Base-by-base conservation (phyloP, 2,113 vertebrate genomes). In the Galemys pyrenaicus region DNA sequence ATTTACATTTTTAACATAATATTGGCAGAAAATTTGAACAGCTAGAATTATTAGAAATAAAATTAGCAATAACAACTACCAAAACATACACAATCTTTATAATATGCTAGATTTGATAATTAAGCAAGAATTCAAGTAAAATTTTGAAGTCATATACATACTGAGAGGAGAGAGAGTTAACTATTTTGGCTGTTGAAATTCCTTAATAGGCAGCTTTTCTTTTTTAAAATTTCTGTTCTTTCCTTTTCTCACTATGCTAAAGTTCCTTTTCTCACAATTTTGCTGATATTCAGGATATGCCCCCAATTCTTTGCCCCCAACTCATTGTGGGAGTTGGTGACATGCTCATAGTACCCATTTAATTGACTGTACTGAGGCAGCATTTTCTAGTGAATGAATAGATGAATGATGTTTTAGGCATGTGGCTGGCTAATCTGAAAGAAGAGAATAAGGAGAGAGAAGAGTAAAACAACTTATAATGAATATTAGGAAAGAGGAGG, bases 121-220 rank as follows among this genome's bases (percentile, higher is more conserved):
- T 77, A 70, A 46, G 28, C 35, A 91, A 90, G 78, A 75, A 35
- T 30, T 86, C 5, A 56, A 35, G 39, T 70, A 20, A 26, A 81
- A 62, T 39, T 89, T 89, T 74, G 22, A 68, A 91, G 32, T 68
- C 20, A 84, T 62, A 73, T 56, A 54, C 1, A 67, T 80, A 75
- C 17, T 56, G 15, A 88, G 22, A 73, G 15, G 13, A 74, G n/a
- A 71, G 1, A 17, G 1, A 87, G 67, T 88, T 54, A 1, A 44
- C n/a, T 87, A 70, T 68, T 92, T 89, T 77, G n/a, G 16, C 77
- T 65, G 20, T 15, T 70, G 20, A 77, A 54, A 54, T 94, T 77
- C 51, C 74, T 65, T 73, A 80, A 11, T 65, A 67, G 4, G 22
- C 56, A 74, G n/a, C 0, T 24, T 89, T 71, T n/a, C 68, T 65